Evolutionary conservation across 2,113 vertebrate species (phyloP), one percentile per base, ranked within the genome.

Genomic region (Rhadina sibilatrix): DNA sequence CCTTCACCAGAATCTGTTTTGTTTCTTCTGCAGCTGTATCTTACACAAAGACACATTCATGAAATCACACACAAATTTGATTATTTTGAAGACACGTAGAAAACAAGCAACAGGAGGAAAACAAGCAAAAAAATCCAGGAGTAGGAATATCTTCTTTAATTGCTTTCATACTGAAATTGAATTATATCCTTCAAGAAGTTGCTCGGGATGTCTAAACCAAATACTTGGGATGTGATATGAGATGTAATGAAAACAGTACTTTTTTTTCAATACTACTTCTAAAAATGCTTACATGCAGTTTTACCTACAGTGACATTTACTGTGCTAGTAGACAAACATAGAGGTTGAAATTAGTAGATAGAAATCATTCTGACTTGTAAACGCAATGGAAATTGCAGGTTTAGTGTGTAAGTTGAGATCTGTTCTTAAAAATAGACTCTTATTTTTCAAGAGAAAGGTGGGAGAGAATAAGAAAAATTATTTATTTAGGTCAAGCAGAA

Each of bases 11-110:
- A 88, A 93, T 61, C 37, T 38, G 12, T 74, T 94, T 94, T 94
- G 49, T 83, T 96, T 93, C 46, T 96, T 83, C 54, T 94, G 83
- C 93, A 96, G 94, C 95, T 96, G 94, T 87, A 37, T 49, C 3
- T n/a, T 60, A 44, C 56, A 95, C 90, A 96, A 78, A 85, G 89
- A 85, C 37, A 77, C 42, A 69, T 93, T 96, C 78, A 96, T 85
- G 61, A 68, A 87, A 56, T 35, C 31, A 27, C 27, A 71, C 33
- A 83, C 30, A 68, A 49, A 49, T 90, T 18, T 11, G 35, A 37
- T 66, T 89, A 74, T 92, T 93, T 89, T 57, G 72, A 90, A 94
- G 25, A 11, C 44, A 56, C 0, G 1, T 40, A 22, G 28, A 90
- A 95, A 95, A 94, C 28, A 79, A 83, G 18, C 4, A 83, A 57